Percentiles rank a stretch among this genome's conserved stretches.
Evolutionary conservation across 2,113 vertebrate species (phyloP).

Genomic region (Erythrolamprus reginae): DNA sequence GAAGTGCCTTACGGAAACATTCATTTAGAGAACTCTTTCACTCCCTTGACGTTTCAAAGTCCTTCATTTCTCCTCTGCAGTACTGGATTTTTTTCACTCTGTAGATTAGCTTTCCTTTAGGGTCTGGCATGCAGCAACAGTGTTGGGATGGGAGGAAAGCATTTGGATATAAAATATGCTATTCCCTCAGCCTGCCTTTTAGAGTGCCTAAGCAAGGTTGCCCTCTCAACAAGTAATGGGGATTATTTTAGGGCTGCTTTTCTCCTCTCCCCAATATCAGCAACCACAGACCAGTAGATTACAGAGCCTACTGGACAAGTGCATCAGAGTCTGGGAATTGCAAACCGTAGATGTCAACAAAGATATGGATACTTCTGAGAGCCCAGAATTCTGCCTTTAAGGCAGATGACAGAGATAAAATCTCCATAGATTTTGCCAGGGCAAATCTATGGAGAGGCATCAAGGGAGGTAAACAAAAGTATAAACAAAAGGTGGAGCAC

Average conservation of each 20-base stretch:
- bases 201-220: not conserved
- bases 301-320: too few species aligned
- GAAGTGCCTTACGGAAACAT: not conserved
- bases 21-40: not conserved
- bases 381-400: too few species aligned
- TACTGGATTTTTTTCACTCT: not conserved
- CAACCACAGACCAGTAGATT: not conserved
- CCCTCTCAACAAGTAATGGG: not conserved
- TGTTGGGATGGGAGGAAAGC: not conserved
- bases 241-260: not conserved
- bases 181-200: not conserved
- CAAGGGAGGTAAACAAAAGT: too few species aligned
- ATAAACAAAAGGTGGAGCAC: too few species aligned
- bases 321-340: too few species aligned
- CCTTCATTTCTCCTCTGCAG: not conserved
- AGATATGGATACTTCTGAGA: too few species aligned
- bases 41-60: not conserved
- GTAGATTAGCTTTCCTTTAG: not conserved
- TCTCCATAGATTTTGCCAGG: too few species aligned
- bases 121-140: not conserved
- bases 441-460: too few species aligned
- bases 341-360: too few species aligned
- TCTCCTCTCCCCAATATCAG: not conserved
- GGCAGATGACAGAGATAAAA: too few species aligned
- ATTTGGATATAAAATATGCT: not conserved